Percentiles rank a stretch among this genome's conserved stretches.
phyloP scores from a whole-genome alignment of 2,113 vertebrate species.

The Stictonetta naevosa region DNA sequence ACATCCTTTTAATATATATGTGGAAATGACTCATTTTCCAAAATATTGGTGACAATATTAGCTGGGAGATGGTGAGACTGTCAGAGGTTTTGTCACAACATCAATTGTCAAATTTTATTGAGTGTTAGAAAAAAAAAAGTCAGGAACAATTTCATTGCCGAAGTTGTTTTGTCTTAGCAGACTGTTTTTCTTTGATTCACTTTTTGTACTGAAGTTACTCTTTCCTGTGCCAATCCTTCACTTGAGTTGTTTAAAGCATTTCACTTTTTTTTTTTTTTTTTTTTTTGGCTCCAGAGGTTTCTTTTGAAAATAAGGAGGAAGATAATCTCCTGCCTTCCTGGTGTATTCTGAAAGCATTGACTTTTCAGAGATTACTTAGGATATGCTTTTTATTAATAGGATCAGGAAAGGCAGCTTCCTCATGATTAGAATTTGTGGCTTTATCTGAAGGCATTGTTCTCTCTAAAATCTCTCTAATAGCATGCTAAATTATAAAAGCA shows the following conservation, averaged over 20 bases:
- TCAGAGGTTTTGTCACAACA: neutral
- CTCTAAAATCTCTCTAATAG: slow-evolving; percentile 48
- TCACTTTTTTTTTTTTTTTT: neutral
- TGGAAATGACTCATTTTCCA: neutral
- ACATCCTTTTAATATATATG: neutral
- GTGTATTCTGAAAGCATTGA: neutral
- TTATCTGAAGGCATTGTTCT: slow-evolving; percentile 50
- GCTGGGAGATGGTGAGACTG: neutral
- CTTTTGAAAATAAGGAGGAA: slow-evolving; percentile 19
- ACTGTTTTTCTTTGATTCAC: neutral
- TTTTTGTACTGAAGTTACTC: neutral
- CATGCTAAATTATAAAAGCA: slow-evolving; percentile 72
- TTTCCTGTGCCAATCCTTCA: slow-evolving; percentile 13
- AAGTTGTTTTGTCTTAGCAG: neutral
- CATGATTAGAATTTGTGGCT: slow-evolving; percentile 48
- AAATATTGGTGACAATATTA: neutral
- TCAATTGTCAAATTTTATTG: neutral
- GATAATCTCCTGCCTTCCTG: neutral
- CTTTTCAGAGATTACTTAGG: slow-evolving; percentile 26
- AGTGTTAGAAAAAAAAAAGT: neutral
- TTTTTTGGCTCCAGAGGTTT: neutral
- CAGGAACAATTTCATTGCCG: fast-evolving
- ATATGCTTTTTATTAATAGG: slow-evolving; percentile 68
- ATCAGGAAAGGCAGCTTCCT: slow-evolving; percentile 62
- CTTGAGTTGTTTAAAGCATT: neutral